phyloP scores from a whole-genome alignment of 2,113 vertebrate genomes.

The Zapus hudsonius region DNA sequence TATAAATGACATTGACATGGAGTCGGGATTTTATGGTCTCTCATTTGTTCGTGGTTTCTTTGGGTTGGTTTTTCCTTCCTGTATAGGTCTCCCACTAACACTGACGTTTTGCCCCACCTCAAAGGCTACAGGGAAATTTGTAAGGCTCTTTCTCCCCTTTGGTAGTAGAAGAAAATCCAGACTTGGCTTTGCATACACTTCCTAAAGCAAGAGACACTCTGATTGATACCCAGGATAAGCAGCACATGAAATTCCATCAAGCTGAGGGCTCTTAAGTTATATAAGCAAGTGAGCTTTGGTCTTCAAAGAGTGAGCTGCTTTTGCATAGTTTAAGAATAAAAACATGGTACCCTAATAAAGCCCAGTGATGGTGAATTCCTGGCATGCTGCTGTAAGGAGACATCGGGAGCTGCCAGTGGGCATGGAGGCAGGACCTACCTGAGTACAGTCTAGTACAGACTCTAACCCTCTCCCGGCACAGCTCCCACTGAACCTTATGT shows the following conservation, averaged over 20 bases:
- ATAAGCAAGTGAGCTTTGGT: conserved; percentile 52
- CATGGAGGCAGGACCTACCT: neutral
- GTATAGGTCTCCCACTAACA: neutral
- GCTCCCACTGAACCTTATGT: neutral
- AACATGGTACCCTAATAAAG: conserved; percentile 38
- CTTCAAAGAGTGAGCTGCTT: conserved; percentile 63
- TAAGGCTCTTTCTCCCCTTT: neutral
- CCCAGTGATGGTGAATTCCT: neutral
- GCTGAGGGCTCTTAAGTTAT: conserved; percentile 36
- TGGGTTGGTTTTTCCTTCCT: neutral
- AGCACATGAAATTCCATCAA: neutral
- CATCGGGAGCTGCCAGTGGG: neutral
- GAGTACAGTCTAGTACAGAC: neutral
- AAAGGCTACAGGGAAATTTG: neutral
- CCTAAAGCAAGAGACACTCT: conserved; percentile 59
- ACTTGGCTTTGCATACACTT: neutral
- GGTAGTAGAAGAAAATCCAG: conserved; percentile 41
- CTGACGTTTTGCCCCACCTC: neutral
- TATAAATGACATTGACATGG: neutral
- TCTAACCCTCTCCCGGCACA: fast-evolving
- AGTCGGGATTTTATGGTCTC: neutral
- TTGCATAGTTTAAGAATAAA: conserved; percentile 54
- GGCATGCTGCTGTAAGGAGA: neutral
- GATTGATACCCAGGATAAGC: conserved; percentile 35
- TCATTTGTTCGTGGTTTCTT: neutral